These are phyloP conservation scores for Hestina assimilis DNA, from an alignment of 1,140 invertebrate species.

Conservation along the genomic window DNA sequence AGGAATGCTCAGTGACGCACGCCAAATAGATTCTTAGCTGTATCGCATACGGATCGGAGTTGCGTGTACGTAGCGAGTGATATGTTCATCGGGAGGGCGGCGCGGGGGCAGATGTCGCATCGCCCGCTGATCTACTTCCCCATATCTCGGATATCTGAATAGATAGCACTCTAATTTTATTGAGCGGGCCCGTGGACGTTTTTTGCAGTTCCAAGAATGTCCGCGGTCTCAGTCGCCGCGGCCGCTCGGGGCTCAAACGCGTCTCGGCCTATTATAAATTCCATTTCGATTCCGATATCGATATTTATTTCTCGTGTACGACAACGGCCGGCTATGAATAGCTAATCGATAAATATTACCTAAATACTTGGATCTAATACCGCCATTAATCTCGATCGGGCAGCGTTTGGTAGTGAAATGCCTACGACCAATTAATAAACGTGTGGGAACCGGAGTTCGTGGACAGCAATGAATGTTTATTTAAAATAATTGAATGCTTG, in stretches of 20 bases:
- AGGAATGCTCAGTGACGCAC: slow-evolving; percentile 7
- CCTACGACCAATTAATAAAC: slow-evolving; percentile 30
- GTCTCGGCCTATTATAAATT: slow-evolving; percentile 28
- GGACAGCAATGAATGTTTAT: slow-evolving; percentile 10
- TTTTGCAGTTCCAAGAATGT: slow-evolving; percentile 49
- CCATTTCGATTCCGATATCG: slow-evolving; percentile 34
- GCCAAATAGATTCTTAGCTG: neutral
- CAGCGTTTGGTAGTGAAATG: slow-evolving; percentile 23
- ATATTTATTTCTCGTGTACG: slow-evolving; percentile 28
- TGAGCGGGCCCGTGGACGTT: slow-evolving; percentile 32
- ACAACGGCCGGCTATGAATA: slow-evolving; percentile 25
- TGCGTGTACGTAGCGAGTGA: neutral
- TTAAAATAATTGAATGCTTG: slow-evolving; percentile 13
- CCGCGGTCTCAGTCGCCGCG: slow-evolving; percentile 2
- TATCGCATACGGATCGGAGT: neutral
- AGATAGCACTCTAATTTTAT: slow-evolving; percentile 59
- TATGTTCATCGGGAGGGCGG: slow-evolving; percentile 29
- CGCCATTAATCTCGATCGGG: slow-evolving; percentile 31
- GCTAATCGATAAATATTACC: slow-evolving; percentile 34
- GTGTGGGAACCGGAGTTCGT: slow-evolving; percentile 27
- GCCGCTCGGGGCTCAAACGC: neutral
- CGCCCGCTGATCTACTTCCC: slow-evolving; percentile 39
- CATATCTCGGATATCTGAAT: slow-evolving; percentile 58
- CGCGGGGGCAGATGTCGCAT: slow-evolving; percentile 35
- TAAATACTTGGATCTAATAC: slow-evolving; percentile 30